Base-by-base conservation (phyloP, 2,888 invertebrate genomes). In the Litoditis marina region DNA sequence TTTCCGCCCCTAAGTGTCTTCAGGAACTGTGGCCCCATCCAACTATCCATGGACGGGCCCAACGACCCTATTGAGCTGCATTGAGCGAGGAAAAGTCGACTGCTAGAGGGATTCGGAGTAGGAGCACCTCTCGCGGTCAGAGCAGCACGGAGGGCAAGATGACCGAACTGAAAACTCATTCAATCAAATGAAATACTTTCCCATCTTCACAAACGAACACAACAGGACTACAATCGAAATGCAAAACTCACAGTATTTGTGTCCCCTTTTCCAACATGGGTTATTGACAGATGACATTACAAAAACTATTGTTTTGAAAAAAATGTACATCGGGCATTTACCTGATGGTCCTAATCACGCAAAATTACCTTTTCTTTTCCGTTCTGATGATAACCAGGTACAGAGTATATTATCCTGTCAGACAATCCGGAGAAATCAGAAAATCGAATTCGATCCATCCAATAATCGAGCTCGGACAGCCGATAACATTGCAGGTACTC, bases 11-110 rank as follows among this genome's bases (percentile, higher is more conserved):
- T 42, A 52, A 86, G 65, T 68, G 88, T 88, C 27, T 88, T 87
- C 0, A 90, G 84, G 67, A 92, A 88, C 69, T 91, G 90, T 0
- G 89, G 88, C 4, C 88, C 87, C 65, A 94, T 85, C 94, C 94
- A 94, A 83, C 77, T 84, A 81, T 70, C 86, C 28, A 83, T 77
- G 19, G 70, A 75, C 13, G 88, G 86, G 1, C 94, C 94, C 55
- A 91, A 87, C 66, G 90, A 76, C 6, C 80, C 80, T 31, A 80
- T 78, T 1, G 79, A 79, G 34, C 75, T 76, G 58, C 76, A 77
- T 42, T 78, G 78, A 8, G 59, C 53, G 5, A 76, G 51, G 27
- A 65, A 71, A 5, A 71, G 28, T 31, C 54, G 36, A n/a, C 59
- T 59, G 19, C 39, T 50, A 7, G 16, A 22, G 19, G 8, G 13